Evolutionary conservation across 2,797 vertebrate genomes (phyloP), one percentile per base, ranked within the genome.

Genomic region (Phyllotis vaccarum): DNA sequence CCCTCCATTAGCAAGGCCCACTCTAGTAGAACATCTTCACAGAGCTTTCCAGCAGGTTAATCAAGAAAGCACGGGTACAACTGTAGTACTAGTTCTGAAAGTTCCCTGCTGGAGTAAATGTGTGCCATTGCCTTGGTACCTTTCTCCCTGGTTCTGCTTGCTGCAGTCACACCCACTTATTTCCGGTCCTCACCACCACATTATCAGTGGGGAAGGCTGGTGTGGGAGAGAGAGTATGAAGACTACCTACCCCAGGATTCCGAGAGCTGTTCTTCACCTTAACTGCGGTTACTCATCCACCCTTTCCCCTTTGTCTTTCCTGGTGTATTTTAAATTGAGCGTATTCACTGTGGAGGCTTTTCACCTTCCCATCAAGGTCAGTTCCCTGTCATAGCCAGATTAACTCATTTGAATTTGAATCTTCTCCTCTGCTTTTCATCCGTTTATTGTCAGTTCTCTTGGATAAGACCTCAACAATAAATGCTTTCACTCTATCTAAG

Each of bases 361-460:
- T 56, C 78, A 46, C 13, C 60, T 79, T 72, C 62, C 13, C 29
- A 22, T 56, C 52, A 29, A 76, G 72, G 60, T 93, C 31, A 92
- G 40, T 90, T 92, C 54, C 60, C 24, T n/a, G 5, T 0, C 13
- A 43, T 52, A 29, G 70, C 17, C 46, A 4, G 22, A 75, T 82
- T 40, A 85, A 37, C n/a, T 88, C 40, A 8, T 66, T 86, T 94
- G 64, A 56, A 68, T 80, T 60, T 93, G 80, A 70, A 66, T 86
- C 89, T 95, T 96, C 88, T 82, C 68, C 56, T 75, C 75, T n/a
- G 31, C 93, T 93, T 95, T 92, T 87, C 83, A 74, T 86, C 70
- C 40, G 24, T 93, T 68, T 10, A 29, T 49, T 92, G n/a, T 97
- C 56, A 82, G 83, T 94, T 90, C 95, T 34, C 29, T 93, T 97